These are phyloP conservation scores for Yponomeuta plumbellus DNA, from an alignment of 2,888 invertebrate species.

Conservation along the genomic window DNA sequence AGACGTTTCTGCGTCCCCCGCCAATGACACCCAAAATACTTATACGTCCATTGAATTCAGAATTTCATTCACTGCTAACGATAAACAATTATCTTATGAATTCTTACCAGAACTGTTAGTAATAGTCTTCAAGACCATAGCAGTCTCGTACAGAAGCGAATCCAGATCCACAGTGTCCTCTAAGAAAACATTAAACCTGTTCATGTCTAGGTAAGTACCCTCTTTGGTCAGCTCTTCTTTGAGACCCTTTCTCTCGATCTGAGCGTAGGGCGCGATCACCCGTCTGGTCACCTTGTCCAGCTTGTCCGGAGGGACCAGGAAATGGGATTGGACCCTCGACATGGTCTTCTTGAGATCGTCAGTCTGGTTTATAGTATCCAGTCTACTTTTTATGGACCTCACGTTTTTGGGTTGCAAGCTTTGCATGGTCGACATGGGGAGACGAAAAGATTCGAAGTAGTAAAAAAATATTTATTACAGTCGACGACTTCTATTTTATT, in stretches of 20 bases:
- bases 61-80: too few species aligned
- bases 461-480: background rate
- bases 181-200: conserved; percentile 66
- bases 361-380: conserved; percentile 35
- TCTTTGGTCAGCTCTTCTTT: conserved; percentile 52
- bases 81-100: background rate
- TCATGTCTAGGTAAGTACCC: conserved; percentile 57
- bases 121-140: conserved; percentile 71
- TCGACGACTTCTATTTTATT: background rate
- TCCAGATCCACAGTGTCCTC: conserved; percentile 76
- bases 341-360: conserved; percentile 22
- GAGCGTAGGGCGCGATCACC: conserved; percentile 78
- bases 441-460: background rate
- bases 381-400: conserved; percentile 44
- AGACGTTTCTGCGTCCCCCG: too few species aligned
- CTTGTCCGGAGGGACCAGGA: conserved; percentile 59
- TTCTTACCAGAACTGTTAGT: conserved; percentile 73
- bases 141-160: conserved; percentile 73
- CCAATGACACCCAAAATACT: too few species aligned
- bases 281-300: conserved; percentile 67
- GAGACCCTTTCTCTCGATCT: conserved; percentile 58
- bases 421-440: background rate
- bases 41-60: too few species aligned
- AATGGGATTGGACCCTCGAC: conserved; percentile 55
- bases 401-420: conserved; percentile 37